Conservation (phyloP, 2,888 invertebrate species). For the Cataglyphis rosenhaueri region DNA sequence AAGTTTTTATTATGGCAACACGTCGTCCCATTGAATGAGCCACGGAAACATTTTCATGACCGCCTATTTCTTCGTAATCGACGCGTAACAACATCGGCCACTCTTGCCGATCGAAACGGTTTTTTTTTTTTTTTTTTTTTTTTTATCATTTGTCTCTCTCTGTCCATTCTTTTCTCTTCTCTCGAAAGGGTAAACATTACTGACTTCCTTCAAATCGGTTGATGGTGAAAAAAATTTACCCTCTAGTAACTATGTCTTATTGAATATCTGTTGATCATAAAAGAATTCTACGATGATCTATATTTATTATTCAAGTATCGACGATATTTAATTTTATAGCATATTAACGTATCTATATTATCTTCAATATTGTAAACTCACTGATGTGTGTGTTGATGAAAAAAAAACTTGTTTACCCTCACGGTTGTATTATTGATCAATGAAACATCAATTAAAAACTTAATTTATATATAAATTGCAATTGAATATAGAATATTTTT, state of each 20-base stretch:
- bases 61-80: conserved; percentile 57
- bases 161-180: not conserved
- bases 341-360: conserved; percentile 9
- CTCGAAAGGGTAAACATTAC: conserved; percentile 13
- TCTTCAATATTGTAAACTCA: not conserved
- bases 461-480: not conserved
- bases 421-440: not conserved
- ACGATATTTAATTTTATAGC: not conserved
- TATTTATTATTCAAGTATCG: conserved; percentile 15
- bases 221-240: conserved; percentile 24
- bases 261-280: conserved; percentile 15
- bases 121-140: conserved; percentile 28
- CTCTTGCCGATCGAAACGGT: conserved; percentile 49
- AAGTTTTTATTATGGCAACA: conserved; percentile 41
- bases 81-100: conserved; percentile 6
- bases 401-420: not conserved
- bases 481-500: not conserved
- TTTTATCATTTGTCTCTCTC: not conserved
- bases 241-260: conserved; percentile 38
- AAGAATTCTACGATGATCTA: conserved; percentile 13
- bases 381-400: not conserved
- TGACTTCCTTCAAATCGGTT: conserved; percentile 31
- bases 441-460: not conserved
- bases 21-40: conserved; percentile 46
- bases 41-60: conserved; percentile 53